Evolutionary conservation across 1,140 invertebrate species (phyloP).

Genomic region (Phortica variegata): DNA sequence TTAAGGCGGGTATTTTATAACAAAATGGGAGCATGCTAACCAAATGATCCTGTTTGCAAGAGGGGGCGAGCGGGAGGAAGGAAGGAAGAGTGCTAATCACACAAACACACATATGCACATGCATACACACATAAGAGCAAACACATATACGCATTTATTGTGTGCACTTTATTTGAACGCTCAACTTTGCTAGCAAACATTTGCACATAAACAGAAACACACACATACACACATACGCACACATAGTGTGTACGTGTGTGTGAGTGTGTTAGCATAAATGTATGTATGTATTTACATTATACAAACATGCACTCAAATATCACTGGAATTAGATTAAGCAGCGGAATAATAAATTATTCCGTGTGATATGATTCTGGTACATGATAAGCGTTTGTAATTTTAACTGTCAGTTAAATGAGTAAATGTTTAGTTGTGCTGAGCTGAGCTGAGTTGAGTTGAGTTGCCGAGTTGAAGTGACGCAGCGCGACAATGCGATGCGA

Average conservation of each 20-base stretch:
- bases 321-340: slow-evolving; percentile 49
- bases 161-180: too few relatives aligned
- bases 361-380: slow-evolving; percentile 55
- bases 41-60: too few relatives aligned
- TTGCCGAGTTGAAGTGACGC: too few relatives aligned
- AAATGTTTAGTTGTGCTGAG: slow-evolving; percentile 35
- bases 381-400: slow-evolving; percentile 55
- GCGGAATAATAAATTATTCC: slow-evolving; percentile 53
- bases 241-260: slow-evolving; percentile 5
- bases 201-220: slow-evolving; percentile 6
- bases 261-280: neutral
- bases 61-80: too few relatives aligned
- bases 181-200: slow-evolving; percentile 3
- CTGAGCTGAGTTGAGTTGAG: neutral
- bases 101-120: too few relatives aligned
- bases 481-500: too few relatives aligned
- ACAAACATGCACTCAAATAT: slow-evolving; percentile 17
- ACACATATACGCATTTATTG: too few relatives aligned
- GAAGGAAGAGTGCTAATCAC: too few relatives aligned
- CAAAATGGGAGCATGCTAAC: too few relatives aligned
- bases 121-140: too few relatives aligned
- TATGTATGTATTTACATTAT: neutral
- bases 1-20: too few relatives aligned
- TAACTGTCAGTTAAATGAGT: slow-evolving; percentile 55
- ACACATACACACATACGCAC: slow-evolving; percentile 2